phyloP scores from a whole-genome alignment of 2,113 vertebrate species.

The Semnornis frantzii region DNA sequence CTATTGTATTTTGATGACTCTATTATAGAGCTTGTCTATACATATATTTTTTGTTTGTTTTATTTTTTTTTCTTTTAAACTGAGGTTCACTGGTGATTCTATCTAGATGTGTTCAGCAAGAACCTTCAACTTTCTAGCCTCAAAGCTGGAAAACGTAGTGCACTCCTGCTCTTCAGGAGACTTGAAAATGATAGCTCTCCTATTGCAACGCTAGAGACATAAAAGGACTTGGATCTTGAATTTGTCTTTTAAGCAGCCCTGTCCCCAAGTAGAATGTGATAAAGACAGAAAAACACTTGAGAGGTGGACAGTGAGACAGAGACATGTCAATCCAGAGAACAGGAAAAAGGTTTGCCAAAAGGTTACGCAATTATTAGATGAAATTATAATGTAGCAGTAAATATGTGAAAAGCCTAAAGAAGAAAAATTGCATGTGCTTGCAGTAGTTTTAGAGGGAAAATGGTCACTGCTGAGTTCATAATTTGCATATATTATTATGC shows the following conservation, averaged over 20 bases:
- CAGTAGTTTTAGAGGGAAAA: neutral
- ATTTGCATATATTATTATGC: neutral
- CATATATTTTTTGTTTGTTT: neutral
- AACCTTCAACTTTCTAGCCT: neutral
- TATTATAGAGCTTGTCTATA: neutral
- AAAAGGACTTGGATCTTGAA: neutral
- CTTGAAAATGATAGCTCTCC: neutral
- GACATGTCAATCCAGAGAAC: neutral
- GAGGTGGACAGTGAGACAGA: neutral
- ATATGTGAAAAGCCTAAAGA: neutral
- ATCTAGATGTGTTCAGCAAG: neutral
- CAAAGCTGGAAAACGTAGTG: neutral
- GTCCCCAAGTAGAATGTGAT: neutral
- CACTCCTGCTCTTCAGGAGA: neutral
- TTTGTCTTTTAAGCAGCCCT: neutral
- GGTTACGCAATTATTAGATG: neutral
- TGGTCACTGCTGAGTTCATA: neutral
- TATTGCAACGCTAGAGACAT: neutral
- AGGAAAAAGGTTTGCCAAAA: neutral
- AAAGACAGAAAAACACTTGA: neutral
- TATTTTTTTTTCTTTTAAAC: neutral
- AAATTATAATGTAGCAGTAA: neutral
- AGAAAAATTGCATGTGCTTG: neutral
- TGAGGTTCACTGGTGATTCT: neutral
- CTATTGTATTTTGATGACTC: constrained; percentile 3